Percentiles rank a stretch among this genome's conserved stretches.
These are phyloP conservation scores for Argynnis bischoffii DNA, from an alignment of 2,888 invertebrate species.

Conservation along the genomic window DNA sequence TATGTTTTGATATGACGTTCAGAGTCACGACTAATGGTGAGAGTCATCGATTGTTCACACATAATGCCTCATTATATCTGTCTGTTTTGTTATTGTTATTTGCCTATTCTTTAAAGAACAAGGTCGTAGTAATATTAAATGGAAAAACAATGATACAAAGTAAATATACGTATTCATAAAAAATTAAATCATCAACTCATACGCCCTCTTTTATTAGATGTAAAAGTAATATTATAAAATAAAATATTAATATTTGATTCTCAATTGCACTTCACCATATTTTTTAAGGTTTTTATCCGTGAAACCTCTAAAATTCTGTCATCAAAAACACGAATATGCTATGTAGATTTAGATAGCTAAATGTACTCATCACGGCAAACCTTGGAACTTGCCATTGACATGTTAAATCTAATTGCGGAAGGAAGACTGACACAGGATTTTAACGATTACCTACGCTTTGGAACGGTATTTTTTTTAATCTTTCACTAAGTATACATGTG, in stretches of 20 bases:
- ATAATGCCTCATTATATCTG: conserved; percentile 32
- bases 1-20: conserved; percentile 1
- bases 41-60: conserved; percentile 35
- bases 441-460: background rate
- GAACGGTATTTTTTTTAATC: background rate
- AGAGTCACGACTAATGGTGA: conserved; percentile 25
- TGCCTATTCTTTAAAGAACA: conserved; percentile 11
- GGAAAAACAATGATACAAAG: background rate
- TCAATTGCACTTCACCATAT: too few species aligned
- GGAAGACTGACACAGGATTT: conserved; percentile 29
- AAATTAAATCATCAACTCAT: too few species aligned
- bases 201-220: too few species aligned
- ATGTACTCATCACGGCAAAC: conserved; percentile 16
- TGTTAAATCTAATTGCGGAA: conserved; percentile 22
- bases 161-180: too few species aligned
- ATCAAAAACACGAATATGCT: background rate
- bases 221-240: too few species aligned
- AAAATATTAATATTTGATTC: too few species aligned
- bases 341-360: conserved; percentile 4
- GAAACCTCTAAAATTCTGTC: too few species aligned
- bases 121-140: conserved; percentile 9
- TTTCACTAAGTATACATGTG: background rate
- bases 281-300: too few species aligned
- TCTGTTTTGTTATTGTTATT: conserved; percentile 22
- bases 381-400: conserved; percentile 28